Evolutionary conservation across 1,140 invertebrate genomes (phyloP).

Genomic region (Drosophila ogumai): DNA sequence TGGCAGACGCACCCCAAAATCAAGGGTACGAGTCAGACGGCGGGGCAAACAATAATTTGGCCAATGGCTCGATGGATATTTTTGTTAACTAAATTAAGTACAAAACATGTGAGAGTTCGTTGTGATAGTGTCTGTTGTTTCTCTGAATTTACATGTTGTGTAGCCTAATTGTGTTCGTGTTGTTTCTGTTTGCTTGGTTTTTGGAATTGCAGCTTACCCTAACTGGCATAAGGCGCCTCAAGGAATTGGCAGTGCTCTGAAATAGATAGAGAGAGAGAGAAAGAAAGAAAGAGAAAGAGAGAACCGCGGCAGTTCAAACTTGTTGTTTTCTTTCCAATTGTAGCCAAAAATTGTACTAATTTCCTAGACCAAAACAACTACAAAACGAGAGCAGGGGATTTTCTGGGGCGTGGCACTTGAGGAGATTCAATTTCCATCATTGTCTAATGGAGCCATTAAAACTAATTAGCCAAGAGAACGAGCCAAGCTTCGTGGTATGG

Average conservation of each 20-base stretch:
- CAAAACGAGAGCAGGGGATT: constrained; percentile 23
- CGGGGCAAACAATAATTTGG: constrained; percentile 73
- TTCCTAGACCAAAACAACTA: constrained; percentile 56
- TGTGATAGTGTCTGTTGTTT: constrained; percentile 38
- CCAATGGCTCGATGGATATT: constrained; percentile 39
- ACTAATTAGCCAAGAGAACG: constrained; percentile 48
- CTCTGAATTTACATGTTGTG: constrained; percentile 17
- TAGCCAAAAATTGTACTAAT: constrained; percentile 65
- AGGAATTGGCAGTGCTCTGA: constrained; percentile 78
- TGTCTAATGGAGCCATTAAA: constrained; percentile 56
- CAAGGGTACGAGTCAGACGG: constrained; percentile 63
- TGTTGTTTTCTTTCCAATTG: constrained; percentile 54
- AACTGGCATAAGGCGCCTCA: constrained; percentile 82
- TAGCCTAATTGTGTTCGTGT: constrained; percentile 40
- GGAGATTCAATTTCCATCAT: constrained; percentile 49
- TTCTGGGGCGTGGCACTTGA: constrained; percentile 39
- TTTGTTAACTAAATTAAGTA: constrained; percentile 65
- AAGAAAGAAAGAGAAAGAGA: constrained; percentile 61
- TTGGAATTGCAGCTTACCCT: constrained; percentile 81
- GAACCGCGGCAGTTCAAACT: constrained; percentile 72
- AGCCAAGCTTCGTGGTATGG: constrained; percentile 34
- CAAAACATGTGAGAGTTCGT: constrained; percentile 55
- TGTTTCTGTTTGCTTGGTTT: constrained; percentile 38
- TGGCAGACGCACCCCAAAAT: constrained; percentile 50
- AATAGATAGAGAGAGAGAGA: constrained; percentile 72